Evolutionary conservation across 2,888 invertebrate species (phyloP), one percentile per base, ranked within the genome.

Genomic region (Heliconius ethilla): DNA sequence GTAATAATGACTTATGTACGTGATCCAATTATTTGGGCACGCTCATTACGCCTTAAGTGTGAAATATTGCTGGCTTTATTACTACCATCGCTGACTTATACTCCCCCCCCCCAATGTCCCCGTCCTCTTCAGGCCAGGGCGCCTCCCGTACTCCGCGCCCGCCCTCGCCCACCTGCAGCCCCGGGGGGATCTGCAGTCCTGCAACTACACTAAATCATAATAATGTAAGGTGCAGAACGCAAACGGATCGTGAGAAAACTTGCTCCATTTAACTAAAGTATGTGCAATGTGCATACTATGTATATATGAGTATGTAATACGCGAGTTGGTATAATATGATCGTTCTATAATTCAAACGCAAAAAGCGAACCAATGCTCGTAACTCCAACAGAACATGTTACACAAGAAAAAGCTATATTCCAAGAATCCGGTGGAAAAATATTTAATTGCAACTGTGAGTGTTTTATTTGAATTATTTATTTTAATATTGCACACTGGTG

Each of bases 1-100:
- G 92, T 95, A 94, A 94, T 95, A 94, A 95, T 95, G 94, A 95
- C 91, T 94, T 94, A 95, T 95, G 94, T 94, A 95, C 94, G 95
- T 95, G 95, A 95, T 95, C 95, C 94, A 94, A 95, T 95, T 95
- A 95, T 95, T 95, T 94, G 92, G 94, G 94, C 92, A 93, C 92
- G 92, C 93, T 94, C 94, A 94, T 95, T 95, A 95, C 94, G 91
- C 92, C 93, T 92, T 94, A 94, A 94, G 94, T 94, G 94, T 94
- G 94, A 94, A 94, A 94, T 94, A 94, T 94, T 90, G 93, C 93
- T 88, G 89, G 92, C 92, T 93, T 93, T 93, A 93, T 93, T 93
- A 92, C 93, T 90, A 85, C 89, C 90, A 90, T 88, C 90, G 90
- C 89, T 89, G 90, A 89, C 90, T 88, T 85, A 85, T 83, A 79